Percentiles rank a stretch among this genome's conserved stretches.
Evolutionary conservation across 2,797 vertebrate species (phyloP).

Genomic region (Graptemys geographica): DNA sequence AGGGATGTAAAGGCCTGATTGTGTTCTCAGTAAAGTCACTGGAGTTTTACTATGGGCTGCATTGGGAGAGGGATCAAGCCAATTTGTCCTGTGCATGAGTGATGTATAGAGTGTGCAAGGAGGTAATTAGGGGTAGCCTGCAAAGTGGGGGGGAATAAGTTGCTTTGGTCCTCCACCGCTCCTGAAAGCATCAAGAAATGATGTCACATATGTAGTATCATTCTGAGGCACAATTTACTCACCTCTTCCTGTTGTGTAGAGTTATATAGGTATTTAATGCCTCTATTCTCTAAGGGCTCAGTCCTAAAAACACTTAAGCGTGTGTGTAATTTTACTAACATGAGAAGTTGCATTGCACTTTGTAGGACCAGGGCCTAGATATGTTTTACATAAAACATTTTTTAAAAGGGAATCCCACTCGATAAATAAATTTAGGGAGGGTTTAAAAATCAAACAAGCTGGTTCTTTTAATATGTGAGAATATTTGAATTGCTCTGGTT

Average conservation of each 20-base stretch:
- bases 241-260: background rate
- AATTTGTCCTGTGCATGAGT: background rate
- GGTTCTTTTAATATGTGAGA: background rate
- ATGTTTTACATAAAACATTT: background rate
- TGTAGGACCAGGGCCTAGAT: slow-evolving; percentile 3
- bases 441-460: slow-evolving; percentile 1
- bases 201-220: background rate
- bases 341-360: background rate
- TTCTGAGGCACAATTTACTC: background rate
- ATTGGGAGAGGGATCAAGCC: background rate
- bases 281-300: background rate
- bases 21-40: background rate
- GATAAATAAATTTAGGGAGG: slow-evolving; percentile 9
- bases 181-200: background rate
- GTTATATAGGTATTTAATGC: background rate
- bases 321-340: background rate
- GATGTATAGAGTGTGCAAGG: background rate
- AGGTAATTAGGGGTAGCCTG: fast-evolving
- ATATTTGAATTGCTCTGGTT: slow-evolving; percentile 4
- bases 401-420: background rate
- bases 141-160: fast-evolving
- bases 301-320: background rate
- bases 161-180: background rate
- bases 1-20: background rate
- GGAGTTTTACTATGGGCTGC: background rate